Evolutionary conservation across 2,113 vertebrate genomes (phyloP).

Genomic region (Glaucomys volans): DNA sequence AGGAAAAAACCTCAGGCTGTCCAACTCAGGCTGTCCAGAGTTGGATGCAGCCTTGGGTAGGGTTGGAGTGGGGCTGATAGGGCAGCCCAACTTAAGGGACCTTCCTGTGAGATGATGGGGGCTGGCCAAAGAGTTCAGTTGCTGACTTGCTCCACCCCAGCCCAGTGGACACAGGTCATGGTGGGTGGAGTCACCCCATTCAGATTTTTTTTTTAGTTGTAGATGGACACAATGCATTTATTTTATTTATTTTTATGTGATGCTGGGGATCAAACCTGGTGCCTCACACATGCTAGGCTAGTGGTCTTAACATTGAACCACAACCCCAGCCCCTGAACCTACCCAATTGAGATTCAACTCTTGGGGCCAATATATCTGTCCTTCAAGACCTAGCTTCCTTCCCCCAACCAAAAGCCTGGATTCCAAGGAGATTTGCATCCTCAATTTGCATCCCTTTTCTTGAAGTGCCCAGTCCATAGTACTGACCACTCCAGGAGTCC

Average conservation of each 20-base stretch:
- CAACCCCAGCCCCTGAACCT: not conserved
- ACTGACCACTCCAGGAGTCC: not conserved
- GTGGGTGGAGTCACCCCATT: not conserved
- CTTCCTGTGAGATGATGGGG: not conserved
- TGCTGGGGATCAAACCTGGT: no score
- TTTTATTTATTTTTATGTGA: no score
- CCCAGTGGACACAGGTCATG: not conserved
- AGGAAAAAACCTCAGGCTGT: not conserved
- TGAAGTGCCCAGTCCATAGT: not conserved
- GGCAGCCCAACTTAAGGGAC: not conserved
- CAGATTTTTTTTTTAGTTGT: no score
- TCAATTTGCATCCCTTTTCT: not conserved
- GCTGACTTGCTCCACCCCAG: not conserved
- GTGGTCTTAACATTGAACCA: no score
- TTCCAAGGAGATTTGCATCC: not conserved
- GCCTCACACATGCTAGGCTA: no score
- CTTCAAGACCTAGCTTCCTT: not conserved
- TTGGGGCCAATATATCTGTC: not conserved
- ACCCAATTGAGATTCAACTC: not conserved
- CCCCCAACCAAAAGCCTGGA: not conserved
- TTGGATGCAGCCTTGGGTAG: not conserved
- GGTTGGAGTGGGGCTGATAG: not conserved
- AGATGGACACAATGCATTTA: no score
- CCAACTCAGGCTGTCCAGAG: not conserved
- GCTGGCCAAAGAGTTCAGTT: not conserved